These are phyloP conservation scores for Rhinichthys klamathensis DNA, from an alignment of 2,113 vertebrate genomes.

Conservation along the genomic window DNA sequence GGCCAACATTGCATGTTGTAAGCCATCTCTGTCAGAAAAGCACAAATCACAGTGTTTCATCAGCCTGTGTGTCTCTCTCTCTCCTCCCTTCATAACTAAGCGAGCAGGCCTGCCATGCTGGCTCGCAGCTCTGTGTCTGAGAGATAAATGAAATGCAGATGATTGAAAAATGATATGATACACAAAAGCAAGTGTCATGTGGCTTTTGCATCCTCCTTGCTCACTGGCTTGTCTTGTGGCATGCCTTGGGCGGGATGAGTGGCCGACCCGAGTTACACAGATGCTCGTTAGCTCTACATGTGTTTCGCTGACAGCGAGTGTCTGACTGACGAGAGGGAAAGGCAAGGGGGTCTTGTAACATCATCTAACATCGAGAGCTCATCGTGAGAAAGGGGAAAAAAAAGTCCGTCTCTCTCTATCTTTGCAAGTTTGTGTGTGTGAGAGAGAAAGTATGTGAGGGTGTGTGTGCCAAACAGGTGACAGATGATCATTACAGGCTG, in stretches of 20 bases:
- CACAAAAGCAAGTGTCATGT: constrained; percentile 74
- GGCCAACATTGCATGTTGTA: constrained; percentile 64
- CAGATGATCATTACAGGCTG: constrained; percentile 21
- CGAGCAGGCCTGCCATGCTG: constrained; percentile 73
- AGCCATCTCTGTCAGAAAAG: constrained; percentile 64
- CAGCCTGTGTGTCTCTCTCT: constrained; percentile 63
- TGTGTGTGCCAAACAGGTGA: constrained; percentile 21
- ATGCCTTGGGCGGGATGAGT: constrained; percentile 64
- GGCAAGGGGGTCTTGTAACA: constrained; percentile 57
- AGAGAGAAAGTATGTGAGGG: background rate
- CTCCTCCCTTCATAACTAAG: constrained; percentile 71
- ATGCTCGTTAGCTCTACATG: constrained; percentile 55
- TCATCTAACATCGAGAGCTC: constrained; percentile 54
- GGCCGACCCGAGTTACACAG: constrained; percentile 46
- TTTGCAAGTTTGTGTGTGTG: constrained; percentile 11
- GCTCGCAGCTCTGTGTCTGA: constrained; percentile 58
- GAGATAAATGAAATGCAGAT: constrained; percentile 75
- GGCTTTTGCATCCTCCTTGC: constrained; percentile 66
- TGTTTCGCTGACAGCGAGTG: constrained; percentile 65
- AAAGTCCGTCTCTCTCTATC: constrained; percentile 11
- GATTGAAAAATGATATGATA: constrained; percentile 77
- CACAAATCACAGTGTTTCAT: constrained; percentile 71
- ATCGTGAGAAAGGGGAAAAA: constrained; percentile 11
- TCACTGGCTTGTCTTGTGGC: constrained; percentile 63
- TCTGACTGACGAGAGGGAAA: constrained; percentile 63